These are phyloP conservation scores for Drosophila lacteicornis DNA, from an alignment of 1,140 invertebrate genomes.

Conservation along the genomic window DNA sequence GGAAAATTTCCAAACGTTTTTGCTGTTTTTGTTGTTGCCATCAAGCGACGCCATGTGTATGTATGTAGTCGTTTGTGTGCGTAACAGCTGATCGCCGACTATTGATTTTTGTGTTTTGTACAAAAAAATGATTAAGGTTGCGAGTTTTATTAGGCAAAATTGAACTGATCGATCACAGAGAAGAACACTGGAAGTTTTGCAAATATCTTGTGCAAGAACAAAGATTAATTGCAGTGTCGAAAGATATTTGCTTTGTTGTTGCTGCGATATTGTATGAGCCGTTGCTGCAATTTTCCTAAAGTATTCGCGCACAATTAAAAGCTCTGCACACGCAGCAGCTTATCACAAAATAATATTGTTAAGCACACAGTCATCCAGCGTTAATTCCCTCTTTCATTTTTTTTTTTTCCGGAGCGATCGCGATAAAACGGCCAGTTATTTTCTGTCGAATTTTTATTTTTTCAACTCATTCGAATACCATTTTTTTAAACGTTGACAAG, in stretches of 20 bases:
- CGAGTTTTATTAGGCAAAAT: slow-evolving; percentile 1
- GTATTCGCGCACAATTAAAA: slow-evolving; percentile 59
- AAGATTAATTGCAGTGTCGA: slow-evolving; percentile 16
- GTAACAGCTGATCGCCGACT: slow-evolving; percentile 71
- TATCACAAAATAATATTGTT: slow-evolving; percentile 57
- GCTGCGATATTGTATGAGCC: slow-evolving; percentile 6
- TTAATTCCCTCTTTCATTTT: background rate
- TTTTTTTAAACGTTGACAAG: slow-evolving; percentile 17
- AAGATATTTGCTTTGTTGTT: slow-evolving; percentile 4
- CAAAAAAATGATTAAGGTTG: slow-evolving; percentile 4
- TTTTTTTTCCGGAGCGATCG: slow-evolving; percentile 8
- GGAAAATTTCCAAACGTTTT: slow-evolving; percentile 68
- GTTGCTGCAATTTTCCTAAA: slow-evolving; percentile 40
- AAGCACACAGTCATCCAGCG: slow-evolving; percentile 11
- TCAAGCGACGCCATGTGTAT: slow-evolving; percentile 28
- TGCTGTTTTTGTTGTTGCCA: slow-evolving; percentile 36
- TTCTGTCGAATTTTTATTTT: background rate
- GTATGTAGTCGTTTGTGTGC: slow-evolving; percentile 32
- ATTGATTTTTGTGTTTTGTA: slow-evolving; percentile 55
- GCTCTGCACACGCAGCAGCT: slow-evolving; percentile 57
- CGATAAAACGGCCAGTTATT: background rate
- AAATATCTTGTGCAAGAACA: slow-evolving; percentile 40
- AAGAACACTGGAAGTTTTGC: background rate
- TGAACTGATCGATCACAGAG: background rate
- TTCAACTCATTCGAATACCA: slow-evolving; percentile 12